Percentiles rank a stretch among this genome's conserved stretches.
phyloP scores from a whole-genome alignment of 1,140 invertebrate species.

The Heterodera schachtii region DNA sequence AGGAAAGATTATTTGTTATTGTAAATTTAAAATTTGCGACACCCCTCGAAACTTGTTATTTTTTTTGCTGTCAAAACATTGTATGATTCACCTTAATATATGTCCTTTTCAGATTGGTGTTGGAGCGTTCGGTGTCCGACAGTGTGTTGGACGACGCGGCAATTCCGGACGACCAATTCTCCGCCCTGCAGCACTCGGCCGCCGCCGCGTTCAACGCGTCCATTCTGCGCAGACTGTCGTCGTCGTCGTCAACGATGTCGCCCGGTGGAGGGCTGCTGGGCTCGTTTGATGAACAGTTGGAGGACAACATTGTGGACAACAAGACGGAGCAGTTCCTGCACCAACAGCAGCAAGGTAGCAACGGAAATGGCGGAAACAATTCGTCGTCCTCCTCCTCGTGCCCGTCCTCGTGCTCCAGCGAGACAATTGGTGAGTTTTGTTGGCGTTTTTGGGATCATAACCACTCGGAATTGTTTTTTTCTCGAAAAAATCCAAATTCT shows the following conservation, averaged over 20 bases:
- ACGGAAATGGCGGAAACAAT: too few relatives aligned
- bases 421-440: neutral
- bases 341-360: neutral
- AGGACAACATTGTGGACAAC: neutral
- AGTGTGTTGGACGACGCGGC: neutral
- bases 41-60: too few relatives aligned
- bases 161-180: neutral
- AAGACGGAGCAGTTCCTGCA: neutral
- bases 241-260: neutral
- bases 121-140: conserved; percentile 9
- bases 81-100: too few relatives aligned
- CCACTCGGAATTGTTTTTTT: too few relatives aligned
- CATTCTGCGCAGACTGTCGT: neutral
- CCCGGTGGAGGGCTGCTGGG: neutral
- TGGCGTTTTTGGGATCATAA: neutral
- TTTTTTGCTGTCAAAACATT: too few relatives aligned
- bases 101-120: neutral
- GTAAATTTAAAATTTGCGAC: too few relatives aligned
- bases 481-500: too few relatives aligned
- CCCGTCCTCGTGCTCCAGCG: conserved; percentile 8
- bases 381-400: neutral
- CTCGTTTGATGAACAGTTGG: conserved; percentile 10
- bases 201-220: conserved; percentile 7
- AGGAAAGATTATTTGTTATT: too few relatives aligned
- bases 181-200: neutral